Evolutionary conservation across 2,113 vertebrate genomes (phyloP).

Genomic region (Hipposideros armiger): DNA sequence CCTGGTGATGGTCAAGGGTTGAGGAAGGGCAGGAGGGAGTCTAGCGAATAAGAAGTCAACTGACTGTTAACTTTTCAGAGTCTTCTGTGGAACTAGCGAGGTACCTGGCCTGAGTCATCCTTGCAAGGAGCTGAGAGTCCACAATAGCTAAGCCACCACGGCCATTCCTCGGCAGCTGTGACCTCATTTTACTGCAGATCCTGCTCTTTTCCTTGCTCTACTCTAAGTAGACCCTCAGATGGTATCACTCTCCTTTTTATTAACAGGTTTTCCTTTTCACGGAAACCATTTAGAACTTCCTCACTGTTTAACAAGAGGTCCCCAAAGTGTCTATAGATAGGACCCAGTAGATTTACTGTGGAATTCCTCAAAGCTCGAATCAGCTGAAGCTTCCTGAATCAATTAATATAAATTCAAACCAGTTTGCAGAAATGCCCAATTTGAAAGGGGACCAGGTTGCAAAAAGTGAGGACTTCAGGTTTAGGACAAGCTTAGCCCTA

Average conservation of each 20-base stretch:
- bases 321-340: background rate
- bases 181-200: constrained; percentile 57
- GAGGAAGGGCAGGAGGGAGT: background rate
- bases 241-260: background rate
- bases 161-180: background rate
- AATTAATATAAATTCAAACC: constrained; percentile 38
- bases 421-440: background rate
- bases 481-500: background rate
- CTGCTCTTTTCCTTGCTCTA: constrained; percentile 38
- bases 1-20: background rate
- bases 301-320: background rate
- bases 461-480: background rate
- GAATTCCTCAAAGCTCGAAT: constrained; percentile 58
- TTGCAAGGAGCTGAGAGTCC: background rate
- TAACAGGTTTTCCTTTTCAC: constrained; percentile 11
- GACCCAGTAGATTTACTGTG: constrained; percentile 6
- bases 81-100: background rate
- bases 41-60: background rate
- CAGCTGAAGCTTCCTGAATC: constrained; percentile 34
- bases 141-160: background rate
- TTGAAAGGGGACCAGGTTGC: background rate
- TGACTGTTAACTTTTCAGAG: background rate
- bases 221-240: background rate
- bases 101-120: background rate
- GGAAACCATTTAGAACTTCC: constrained; percentile 3